Evolutionary conservation across 2,888 invertebrate species (phyloP).

Genomic region (Callimorpha dominula): DNA sequence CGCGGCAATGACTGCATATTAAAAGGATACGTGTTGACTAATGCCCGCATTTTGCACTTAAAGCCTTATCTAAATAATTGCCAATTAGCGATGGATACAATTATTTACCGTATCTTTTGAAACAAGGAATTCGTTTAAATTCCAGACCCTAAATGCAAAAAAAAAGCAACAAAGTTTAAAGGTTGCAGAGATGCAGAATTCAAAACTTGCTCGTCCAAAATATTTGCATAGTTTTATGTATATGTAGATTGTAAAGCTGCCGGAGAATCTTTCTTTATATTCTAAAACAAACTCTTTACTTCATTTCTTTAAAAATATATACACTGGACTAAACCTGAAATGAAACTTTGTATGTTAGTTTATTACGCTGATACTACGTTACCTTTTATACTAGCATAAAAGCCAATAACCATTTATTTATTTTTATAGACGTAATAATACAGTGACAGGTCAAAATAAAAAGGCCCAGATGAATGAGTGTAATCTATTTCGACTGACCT

Average conservation of each 20-base stretch:
- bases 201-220: conserved; percentile 49
- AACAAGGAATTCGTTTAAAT: conserved; percentile 50
- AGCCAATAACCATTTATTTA: neutral
- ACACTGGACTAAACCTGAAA: neutral
- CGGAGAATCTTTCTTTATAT: conserved; percentile 2
- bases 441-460: conserved; percentile 3
- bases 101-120: conserved; percentile 42
- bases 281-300: neutral
- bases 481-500: conserved; percentile 21
- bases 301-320: neutral
- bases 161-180: conserved; percentile 48
- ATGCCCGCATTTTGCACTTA: conserved; percentile 39
- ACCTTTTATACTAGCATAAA: neutral
- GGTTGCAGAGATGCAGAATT: conserved; percentile 51
- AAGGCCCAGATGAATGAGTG: neutral
- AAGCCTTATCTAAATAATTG: conserved; percentile 37
- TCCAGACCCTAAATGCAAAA: conserved; percentile 38
- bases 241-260: conserved; percentile 32
- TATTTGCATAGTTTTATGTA: conserved; percentile 51
- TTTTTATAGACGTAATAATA: conserved; percentile 9
- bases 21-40: conserved; percentile 44
- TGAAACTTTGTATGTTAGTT: neutral
- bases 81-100: conserved; percentile 46
- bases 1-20: conserved; percentile 42
- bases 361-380: neutral